Conservation (phyloP, 2,888 invertebrate species). For the Drosophila merina region DNA sequence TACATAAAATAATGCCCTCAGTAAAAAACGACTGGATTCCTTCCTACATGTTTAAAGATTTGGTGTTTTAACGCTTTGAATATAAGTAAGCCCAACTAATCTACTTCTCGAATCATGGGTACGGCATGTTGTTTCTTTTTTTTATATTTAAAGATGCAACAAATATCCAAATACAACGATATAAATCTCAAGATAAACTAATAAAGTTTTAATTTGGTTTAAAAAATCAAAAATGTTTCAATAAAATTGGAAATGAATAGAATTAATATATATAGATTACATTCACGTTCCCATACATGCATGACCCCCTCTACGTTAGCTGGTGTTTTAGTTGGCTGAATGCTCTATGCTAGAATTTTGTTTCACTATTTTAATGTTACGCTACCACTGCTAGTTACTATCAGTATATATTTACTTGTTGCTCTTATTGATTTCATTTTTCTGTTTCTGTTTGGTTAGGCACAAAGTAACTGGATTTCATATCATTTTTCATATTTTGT, state of each 20-base stretch:
- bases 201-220: no score
- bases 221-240: neutral
- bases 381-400: conserved; percentile 60
- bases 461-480: conserved; percentile 79
- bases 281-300: conserved; percentile 9
- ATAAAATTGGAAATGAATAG: neutral
- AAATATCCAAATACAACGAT: no score
- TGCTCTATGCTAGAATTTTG: conserved; percentile 54
- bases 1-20: conserved; percentile 69
- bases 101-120: neutral
- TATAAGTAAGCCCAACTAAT: neutral
- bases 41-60: neutral
- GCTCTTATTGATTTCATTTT: conserved; percentile 62
- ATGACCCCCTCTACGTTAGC: conserved; percentile 17
- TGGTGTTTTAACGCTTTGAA: conserved; percentile 1
- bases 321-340: conserved; percentile 52
- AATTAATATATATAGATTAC: neutral
- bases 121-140: no score
- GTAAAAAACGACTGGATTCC: conserved; percentile 2
- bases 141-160: no score
- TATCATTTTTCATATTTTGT: conserved; percentile 39
- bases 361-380: conserved; percentile 51
- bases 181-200: no score
- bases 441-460: conserved; percentile 82
- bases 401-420: conserved; percentile 59